phyloP scores from a whole-genome alignment of 30 jellyfish, hydroid and myxozoan species.

The Aurelia coerulea region DNA sequence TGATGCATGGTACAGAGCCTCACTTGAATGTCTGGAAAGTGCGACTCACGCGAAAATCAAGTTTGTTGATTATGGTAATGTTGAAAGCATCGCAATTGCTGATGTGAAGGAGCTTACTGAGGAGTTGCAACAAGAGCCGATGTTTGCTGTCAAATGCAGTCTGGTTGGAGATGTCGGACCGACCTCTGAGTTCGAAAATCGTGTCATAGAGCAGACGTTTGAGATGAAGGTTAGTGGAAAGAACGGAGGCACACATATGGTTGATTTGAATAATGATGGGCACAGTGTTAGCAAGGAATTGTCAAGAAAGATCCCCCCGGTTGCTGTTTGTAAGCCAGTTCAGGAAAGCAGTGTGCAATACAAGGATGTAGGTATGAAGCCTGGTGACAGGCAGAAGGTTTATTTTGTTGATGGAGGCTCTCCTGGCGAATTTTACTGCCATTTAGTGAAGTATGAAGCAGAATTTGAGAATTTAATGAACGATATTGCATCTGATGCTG shows the following conservation, averaged over 20 bases:
- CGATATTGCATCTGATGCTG: slow-evolving; percentile 10
- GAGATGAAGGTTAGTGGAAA: slow-evolving; percentile 13
- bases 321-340: background rate
- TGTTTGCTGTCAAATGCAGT: slow-evolving; percentile 27
- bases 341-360: background rate
- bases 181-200: slow-evolving; percentile 17
- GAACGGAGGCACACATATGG: slow-evolving; percentile 14
- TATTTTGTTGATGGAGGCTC: slow-evolving; percentile 37
- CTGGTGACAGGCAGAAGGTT: slow-evolving; percentile 1
- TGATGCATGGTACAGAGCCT: slow-evolving; percentile 61
- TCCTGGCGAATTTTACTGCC: slow-evolving; percentile 47
- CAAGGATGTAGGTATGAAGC: slow-evolving; percentile 7
- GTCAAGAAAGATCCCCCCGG: background rate
- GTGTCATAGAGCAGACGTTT: slow-evolving; percentile 20
- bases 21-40: slow-evolving; percentile 13
- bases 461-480: slow-evolving; percentile 6
- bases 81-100: slow-evolving; percentile 40
- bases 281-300: slow-evolving; percentile 11
- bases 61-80: slow-evolving; percentile 83
- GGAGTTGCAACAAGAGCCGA: slow-evolving; percentile 48
- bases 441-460: slow-evolving; percentile 22
- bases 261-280: slow-evolving; percentile 14
- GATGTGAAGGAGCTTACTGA: slow-evolving; percentile 45
- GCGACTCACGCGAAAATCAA: slow-evolving; percentile 16
- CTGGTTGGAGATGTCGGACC: slow-evolving; percentile 38